Percentiles rank a stretch among this genome's conserved stretches.
Evolutionary conservation across 2,113 vertebrate genomes (phyloP).

Genomic region (Notechis scutatus): DNA sequence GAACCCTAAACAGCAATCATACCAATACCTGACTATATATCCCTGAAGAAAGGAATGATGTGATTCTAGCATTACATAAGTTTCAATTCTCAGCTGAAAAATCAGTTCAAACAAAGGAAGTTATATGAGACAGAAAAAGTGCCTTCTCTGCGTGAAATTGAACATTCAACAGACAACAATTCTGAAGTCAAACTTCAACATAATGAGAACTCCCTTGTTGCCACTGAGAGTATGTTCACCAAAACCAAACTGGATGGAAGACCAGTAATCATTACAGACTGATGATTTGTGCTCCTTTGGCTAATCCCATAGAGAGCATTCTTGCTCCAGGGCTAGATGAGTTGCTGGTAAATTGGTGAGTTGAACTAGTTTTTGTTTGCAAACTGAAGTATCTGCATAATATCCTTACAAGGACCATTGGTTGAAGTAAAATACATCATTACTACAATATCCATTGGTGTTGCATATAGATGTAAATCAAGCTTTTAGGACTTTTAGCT

Average conservation of each 20-base stretch:
- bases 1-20: not conserved
- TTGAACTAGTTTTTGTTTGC: not conserved
- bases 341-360: not conserved
- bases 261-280: not conserved
- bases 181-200: not conserved
- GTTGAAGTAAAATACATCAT: not conserved
- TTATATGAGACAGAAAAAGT: not conserved
- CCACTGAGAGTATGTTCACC: not conserved
- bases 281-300: not conserved
- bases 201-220: not conserved
- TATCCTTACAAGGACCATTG: not conserved
- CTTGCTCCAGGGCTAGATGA: not conserved
- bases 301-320: not conserved
- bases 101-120: not conserved
- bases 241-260: not conserved
- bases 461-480: not conserved
- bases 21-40: not conserved
- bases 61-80: not conserved
- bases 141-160: too few relatives aligned
- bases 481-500: not conserved
- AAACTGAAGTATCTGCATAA: not conserved
- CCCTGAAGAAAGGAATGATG: not conserved
- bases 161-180: not conserved
- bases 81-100: not conserved
- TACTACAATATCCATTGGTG: not conserved